Base-by-base conservation (phyloP, 1,140 invertebrate species). In the Nymphalis io region DNA sequence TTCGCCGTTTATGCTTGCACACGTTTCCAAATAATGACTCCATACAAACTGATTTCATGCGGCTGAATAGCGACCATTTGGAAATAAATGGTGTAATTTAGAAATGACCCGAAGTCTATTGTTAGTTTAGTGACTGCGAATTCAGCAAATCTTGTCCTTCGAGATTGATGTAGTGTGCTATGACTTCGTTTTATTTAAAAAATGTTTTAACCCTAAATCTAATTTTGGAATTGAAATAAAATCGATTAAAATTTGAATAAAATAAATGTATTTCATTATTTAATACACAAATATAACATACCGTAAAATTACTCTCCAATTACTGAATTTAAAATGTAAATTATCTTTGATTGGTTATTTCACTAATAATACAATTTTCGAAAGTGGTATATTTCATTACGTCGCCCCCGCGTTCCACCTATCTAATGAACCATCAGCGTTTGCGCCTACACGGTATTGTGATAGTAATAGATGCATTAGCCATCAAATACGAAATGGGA, bases 381-480 rank as follows among this genome's bases (percentile, higher is more conserved):
- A n/a, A n/a, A 18, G n/a, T 16, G 44, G 15, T 46, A 16, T 4
- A 46, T n/a, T 53, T 53, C 40, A 44, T 53, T 21, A 53, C 18
- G n/a, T 5, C 60, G 44, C 60, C 60, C 60, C n/a, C 60, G 44
- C 60, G 39, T 33, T 42, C 21, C 8, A 21, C 20, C 48, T 63
- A 16, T 23, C 39, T 20, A 46, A 63, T 53, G 16, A 64, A 55
- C 3, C 10, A 53, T 53, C 20, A 13, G 12, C 60, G 44, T 44
- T 62, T 48, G 58, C 72, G 69, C 72, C 72, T 64, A 69, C 72
- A 59, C 27, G 12, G 51, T 66, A 69, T 73, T 73, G 67, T 70
- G 62, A 73, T 46, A 59, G 65, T 73, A 73, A 73, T 73, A 73
- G 67, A 69, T 70, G 55, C 63, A 69, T 67, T 67, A 65, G 58